phyloP scores from a whole-genome alignment of 2,888 invertebrate genomes.

The Drosophila helvetica region DNA sequence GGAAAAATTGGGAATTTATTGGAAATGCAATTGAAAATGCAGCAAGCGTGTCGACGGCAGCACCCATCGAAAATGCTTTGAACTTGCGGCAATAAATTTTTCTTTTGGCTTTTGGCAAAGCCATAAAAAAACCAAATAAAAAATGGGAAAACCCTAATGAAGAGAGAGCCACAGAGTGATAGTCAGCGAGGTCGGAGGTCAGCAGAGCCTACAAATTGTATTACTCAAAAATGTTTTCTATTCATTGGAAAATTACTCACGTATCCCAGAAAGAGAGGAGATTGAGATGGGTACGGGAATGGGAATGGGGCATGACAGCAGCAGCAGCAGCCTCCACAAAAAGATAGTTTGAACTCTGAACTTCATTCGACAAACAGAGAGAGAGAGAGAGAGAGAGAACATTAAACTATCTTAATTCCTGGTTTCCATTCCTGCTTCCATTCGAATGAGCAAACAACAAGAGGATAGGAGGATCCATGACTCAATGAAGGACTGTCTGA shows the following conservation, averaged over 20 bases:
- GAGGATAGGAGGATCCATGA: constrained; percentile 28
- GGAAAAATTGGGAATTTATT: constrained; percentile 46
- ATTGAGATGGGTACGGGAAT: no score
- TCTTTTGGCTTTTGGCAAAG: constrained; percentile 43
- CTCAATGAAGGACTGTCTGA: constrained; percentile 13
- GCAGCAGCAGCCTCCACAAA: neutral
- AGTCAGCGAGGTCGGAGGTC: neutral
- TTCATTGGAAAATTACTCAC: constrained; percentile 71
- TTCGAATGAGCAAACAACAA: constrained; percentile 26
- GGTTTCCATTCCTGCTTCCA: constrained; percentile 25
- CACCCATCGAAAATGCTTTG: constrained; percentile 59
- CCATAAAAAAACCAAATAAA: constrained; percentile 42
- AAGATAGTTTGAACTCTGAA: constrained; percentile 14
- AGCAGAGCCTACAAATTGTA: constrained; percentile 66
- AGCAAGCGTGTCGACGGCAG: constrained; percentile 49
- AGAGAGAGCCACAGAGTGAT: constrained; percentile 22
- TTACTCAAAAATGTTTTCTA: constrained; percentile 52
- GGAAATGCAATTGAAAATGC: constrained; percentile 76
- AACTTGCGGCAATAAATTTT: constrained; percentile 75
- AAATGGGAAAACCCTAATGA: constrained; percentile 58
- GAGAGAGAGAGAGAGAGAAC: constrained; percentile 11
- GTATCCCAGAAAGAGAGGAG: constrained; percentile 23
- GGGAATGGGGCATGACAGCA: neutral
- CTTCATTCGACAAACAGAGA: constrained; percentile 15
- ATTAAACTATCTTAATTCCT: constrained; percentile 45